Evolutionary conservation across 2,113 vertebrate genomes (phyloP).

Genomic region (Oxyura jamaicensis): DNA sequence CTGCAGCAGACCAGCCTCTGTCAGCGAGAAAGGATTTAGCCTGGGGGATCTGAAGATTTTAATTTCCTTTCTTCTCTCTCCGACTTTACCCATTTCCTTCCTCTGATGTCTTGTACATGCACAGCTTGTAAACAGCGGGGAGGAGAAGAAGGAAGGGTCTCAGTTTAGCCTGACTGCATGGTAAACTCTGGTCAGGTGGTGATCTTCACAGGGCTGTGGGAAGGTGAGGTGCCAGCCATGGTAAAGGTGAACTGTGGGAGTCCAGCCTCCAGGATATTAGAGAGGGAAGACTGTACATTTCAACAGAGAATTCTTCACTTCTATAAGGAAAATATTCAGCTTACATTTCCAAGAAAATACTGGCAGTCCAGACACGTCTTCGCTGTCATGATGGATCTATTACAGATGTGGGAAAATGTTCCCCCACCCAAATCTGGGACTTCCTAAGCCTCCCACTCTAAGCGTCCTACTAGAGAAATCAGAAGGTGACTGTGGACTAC

Average conservation of each 20-base stretch:
- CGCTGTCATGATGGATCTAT: not conserved
- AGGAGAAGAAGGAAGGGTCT: not conserved
- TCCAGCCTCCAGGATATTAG: not conserved
- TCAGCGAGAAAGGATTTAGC: not conserved
- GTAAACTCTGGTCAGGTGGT: not conserved
- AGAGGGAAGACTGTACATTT: not conserved
- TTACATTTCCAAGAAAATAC: constrained; percentile 23
- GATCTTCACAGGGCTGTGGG: not conserved
- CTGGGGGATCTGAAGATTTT: not conserved
- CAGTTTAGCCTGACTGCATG: not conserved
- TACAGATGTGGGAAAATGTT: not conserved
- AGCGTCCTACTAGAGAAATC: not conserved
- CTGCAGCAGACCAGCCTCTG: not conserved
- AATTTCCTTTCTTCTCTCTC: not conserved
- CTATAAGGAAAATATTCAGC: not conserved
- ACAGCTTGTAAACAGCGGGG: not conserved
- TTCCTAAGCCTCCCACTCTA: not conserved
- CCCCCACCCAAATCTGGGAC: not conserved
- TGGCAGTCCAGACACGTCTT: not conserved
- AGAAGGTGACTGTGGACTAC: not conserved
- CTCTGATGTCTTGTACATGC: not conserved
- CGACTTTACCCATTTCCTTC: not conserved
- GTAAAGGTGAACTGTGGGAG: not conserved
- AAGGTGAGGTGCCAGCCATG: not conserved
- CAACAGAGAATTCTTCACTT: not conserved